These are phyloP conservation scores for Paralichthys olivaceus DNA, from an alignment of 2,113 vertebrate genomes.

Conservation along the genomic window DNA sequence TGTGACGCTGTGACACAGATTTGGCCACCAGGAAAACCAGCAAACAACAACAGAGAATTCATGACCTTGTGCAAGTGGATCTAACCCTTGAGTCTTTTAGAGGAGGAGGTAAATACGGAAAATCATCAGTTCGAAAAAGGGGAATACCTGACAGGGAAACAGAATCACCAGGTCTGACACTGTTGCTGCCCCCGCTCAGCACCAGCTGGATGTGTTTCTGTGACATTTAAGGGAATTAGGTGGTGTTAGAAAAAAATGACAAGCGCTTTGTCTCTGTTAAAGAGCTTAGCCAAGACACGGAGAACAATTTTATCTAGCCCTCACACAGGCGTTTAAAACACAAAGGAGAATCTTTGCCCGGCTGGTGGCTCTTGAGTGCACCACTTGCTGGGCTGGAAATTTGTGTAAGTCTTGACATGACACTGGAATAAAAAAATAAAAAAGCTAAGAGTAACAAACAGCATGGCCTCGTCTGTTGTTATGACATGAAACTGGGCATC, in stretches of 20 bases:
- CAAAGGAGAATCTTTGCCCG: slow-evolving; percentile 10
- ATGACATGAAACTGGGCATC: neutral
- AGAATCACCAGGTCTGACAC: slow-evolving; percentile 2
- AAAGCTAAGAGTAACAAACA: neutral
- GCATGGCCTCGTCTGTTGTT: neutral
- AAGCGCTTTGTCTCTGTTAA: slow-evolving; percentile 71
- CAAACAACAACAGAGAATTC: neutral
- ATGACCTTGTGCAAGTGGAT: no score
- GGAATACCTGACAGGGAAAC: neutral
- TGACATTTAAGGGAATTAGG: slow-evolving; percentile 75
- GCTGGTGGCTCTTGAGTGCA: slow-evolving; percentile 29
- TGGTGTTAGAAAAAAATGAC: slow-evolving; percentile 61
- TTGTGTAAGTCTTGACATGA: slow-evolving; percentile 12
- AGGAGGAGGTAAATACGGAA: neutral
- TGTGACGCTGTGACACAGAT: neutral
- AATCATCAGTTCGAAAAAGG: slow-evolving; percentile 17
- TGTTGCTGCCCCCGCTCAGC: slow-evolving; percentile 17
- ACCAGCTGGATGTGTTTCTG: slow-evolving; percentile 21
- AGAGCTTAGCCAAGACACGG: slow-evolving; percentile 54
- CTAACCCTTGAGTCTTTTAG: slow-evolving; percentile 3
- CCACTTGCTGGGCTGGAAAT: slow-evolving; percentile 10
- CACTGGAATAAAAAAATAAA: slow-evolving; percentile 8
- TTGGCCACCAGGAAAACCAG: neutral
- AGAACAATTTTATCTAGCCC: slow-evolving; percentile 34
- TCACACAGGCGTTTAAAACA: slow-evolving; percentile 14